phyloP scores from a whole-genome alignment of 2,113 vertebrate species.

The Cephalopholis sonnerati region DNA sequence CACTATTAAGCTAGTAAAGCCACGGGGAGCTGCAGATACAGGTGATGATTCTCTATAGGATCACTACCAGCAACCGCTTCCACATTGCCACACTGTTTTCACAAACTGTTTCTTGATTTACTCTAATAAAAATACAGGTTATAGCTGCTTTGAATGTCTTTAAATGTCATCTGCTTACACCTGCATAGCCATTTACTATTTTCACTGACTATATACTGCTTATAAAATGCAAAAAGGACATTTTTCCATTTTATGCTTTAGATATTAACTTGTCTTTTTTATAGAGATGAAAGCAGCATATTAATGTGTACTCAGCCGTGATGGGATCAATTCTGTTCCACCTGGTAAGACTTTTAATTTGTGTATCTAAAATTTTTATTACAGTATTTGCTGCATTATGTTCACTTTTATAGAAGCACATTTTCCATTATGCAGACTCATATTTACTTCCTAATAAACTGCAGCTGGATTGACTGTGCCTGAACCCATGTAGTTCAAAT shows the following conservation, averaged over 20 bases:
- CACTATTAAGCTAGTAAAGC: not conserved
- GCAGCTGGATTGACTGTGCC: not conserved
- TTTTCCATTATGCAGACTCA: not conserved
- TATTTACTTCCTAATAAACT: not conserved
- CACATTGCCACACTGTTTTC: too few relatives aligned
- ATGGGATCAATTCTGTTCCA: not conserved
- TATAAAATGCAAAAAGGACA: not conserved
- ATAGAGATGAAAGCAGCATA: not conserved
- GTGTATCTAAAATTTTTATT: not conserved
- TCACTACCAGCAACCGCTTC: not conserved
- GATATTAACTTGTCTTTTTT: not conserved
- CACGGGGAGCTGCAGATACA: not conserved
- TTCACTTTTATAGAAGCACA: not conserved
- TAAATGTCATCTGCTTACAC: constrained; percentile 1
- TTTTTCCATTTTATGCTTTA: not conserved
- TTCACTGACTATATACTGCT: not conserved
- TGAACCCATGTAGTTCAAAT: not conserved
- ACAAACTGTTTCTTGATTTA: not conserved
- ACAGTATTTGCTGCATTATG: not conserved
- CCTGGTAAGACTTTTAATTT: not conserved
- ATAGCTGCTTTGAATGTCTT: not conserved
- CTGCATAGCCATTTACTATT: not conserved
- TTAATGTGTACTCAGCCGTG: not conserved
- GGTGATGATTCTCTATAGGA: not conserved
- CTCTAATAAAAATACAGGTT: not conserved